Percentiles rank a stretch among this genome's conserved stretches.
These are phyloP conservation scores for Pachypsylla venusta DNA, from an alignment of 1,140 invertebrate genomes.

Conservation along the genomic window DNA sequence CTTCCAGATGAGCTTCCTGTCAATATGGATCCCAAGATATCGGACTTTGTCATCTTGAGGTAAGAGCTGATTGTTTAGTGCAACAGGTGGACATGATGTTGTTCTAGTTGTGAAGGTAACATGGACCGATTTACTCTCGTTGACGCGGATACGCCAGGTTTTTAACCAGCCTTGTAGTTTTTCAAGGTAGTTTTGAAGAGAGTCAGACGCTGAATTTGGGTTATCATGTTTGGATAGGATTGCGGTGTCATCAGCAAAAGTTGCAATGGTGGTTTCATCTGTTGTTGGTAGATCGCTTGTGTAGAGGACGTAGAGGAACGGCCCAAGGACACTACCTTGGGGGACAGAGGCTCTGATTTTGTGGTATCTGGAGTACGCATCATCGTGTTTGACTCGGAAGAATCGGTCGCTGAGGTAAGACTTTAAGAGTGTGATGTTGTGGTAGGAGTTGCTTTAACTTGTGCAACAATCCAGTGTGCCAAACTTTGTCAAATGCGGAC, in stretches of 20 bases:
- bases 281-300: conserved; percentile 26
- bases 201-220: conserved; percentile 16
- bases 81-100: not conserved
- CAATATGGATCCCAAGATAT: conserved; percentile 16
- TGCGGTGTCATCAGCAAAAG: conserved; percentile 27
- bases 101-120: conserved; percentile 10
- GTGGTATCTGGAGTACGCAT: not conserved
- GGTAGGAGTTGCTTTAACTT: conserved; percentile 24
- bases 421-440: conserved; percentile 17
- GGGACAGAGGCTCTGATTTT: conserved; percentile 23
- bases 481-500: not conserved
- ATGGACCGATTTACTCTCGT: not conserved
- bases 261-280: conserved; percentile 20
- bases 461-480: not conserved
- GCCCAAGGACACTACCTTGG: conserved; percentile 26
- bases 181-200: conserved; percentile 22
- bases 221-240: conserved; percentile 18
- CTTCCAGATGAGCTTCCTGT: conserved; percentile 11
- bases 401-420: conserved; percentile 20
- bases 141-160: conserved; percentile 19
- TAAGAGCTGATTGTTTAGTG: not conserved
- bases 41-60: not conserved
- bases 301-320: conserved; percentile 25
- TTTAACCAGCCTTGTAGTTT: conserved; percentile 21
- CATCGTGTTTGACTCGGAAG: conserved; percentile 17